Conservation (phyloP, 2,113 vertebrate genomes). For the Marcusenius ussheri region DNA sequence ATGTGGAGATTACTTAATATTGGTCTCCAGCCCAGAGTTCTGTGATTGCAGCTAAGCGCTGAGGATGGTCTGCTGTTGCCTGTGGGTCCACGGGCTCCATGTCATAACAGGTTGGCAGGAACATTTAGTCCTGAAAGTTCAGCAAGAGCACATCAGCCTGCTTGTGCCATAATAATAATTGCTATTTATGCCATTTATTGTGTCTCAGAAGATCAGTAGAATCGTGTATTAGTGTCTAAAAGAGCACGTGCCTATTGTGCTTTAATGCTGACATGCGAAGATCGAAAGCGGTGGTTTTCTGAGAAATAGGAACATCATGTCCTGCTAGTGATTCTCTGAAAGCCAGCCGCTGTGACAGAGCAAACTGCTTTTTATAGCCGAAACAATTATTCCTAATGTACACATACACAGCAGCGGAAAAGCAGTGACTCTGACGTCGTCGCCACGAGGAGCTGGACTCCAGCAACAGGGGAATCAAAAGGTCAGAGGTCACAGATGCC, state of each 20-base stretch:
- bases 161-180: background rate
- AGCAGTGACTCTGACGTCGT: background rate
- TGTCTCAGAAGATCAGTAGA: background rate
- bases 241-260: background rate
- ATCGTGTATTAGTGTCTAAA: background rate
- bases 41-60: background rate
- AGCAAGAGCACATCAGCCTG: background rate
- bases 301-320: background rate
- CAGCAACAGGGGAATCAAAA: background rate
- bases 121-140: background rate
- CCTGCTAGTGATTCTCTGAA: background rate
- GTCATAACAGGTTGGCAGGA: background rate
- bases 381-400: background rate
- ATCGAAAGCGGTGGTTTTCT: background rate
- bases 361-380: conserved; percentile 4
- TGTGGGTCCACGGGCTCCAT: background rate
- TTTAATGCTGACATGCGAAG: background rate
- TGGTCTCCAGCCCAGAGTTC: background rate
- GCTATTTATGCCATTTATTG: background rate
- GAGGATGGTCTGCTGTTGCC: background rate
- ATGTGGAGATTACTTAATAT: background rate
- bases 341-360: background rate
- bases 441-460: background rate
- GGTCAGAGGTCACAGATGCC: background rate
- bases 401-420: background rate